Conservation (phyloP, 2,888 invertebrate genomes). For the Blastobasis adustella region DNA sequence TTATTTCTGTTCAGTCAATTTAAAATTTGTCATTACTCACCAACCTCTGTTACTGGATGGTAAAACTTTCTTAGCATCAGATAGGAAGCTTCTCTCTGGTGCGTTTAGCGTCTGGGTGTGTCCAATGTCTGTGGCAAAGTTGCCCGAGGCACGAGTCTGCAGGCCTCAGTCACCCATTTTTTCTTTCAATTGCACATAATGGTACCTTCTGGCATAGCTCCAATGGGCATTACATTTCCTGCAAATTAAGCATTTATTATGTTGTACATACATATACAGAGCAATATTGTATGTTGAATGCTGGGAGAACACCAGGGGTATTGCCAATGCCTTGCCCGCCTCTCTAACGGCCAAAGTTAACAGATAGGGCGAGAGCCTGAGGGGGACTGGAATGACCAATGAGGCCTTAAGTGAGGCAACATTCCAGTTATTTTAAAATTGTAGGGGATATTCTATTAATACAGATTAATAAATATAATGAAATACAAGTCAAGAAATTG, state of each 20-base stretch:
- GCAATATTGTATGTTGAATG: too few species aligned
- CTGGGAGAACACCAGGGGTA: too few species aligned
- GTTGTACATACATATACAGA: too few species aligned
- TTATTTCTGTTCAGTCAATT: neutral
- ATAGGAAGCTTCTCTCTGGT: neutral
- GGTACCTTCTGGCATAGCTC: conserved; percentile 99
- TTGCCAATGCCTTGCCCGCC: too few species aligned
- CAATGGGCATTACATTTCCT: conserved; percentile 99
- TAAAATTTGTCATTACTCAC: neutral
- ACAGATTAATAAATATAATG: too few species aligned
- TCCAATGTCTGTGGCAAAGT: conserved; percentile 99
- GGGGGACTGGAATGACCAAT: too few species aligned
- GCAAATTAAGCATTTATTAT: conserved; percentile 23
- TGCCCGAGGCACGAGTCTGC: conserved; percentile 97
- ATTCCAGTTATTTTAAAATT: too few species aligned
- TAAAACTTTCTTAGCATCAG: neutral
- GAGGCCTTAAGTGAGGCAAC: too few species aligned
- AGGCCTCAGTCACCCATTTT: conserved; percentile 89
- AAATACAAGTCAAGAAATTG: too few species aligned
- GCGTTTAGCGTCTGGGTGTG: conserved; percentile 94
- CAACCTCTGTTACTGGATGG: conserved; percentile 90
- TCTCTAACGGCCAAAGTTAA: too few species aligned
- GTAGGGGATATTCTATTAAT: too few species aligned
- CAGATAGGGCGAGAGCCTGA: too few species aligned
- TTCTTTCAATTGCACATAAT: conserved; percentile 93